Percentiles rank a stretch among this genome's conserved stretches.
Evolutionary conservation across 2,888 invertebrate genomes (phyloP).

Genomic region (Micropterix aruncella): DNA sequence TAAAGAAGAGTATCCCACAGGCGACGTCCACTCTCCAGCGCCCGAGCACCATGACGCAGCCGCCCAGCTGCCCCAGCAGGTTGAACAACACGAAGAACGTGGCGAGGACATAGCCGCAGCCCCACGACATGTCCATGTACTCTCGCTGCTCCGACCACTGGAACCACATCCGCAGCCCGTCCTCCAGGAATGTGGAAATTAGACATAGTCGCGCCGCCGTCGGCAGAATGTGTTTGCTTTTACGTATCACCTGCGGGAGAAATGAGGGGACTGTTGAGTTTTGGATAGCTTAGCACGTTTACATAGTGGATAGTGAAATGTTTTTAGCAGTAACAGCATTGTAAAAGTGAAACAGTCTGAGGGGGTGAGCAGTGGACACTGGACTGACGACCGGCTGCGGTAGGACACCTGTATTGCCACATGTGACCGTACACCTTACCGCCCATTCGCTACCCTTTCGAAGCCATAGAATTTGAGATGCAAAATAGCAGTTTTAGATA

Average conservation of each 20-base stretch:
- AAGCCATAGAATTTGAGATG: no score
- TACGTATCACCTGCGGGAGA: conserved; percentile 77
- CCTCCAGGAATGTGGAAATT: conserved; percentile 97
- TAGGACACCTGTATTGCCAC: no score
- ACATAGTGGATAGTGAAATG: no score
- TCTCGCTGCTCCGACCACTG: conserved; percentile 97
- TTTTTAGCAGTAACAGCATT: no score
- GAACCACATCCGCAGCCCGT: conserved; percentile 98
- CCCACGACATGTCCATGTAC: conserved; percentile 97
- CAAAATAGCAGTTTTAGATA: no score
- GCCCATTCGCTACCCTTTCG: no score
- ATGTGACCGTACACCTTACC: no score
- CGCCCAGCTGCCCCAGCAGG: conserved; percentile 89
- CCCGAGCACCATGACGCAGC: conserved; percentile 91
- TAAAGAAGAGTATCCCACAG: conserved; percentile 85
- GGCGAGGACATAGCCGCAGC: conserved; percentile 87
- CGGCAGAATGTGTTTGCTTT: conserved; percentile 85
- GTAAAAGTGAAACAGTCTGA: no score
- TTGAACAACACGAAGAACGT: conserved; percentile 92
- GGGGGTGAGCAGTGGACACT: no score
- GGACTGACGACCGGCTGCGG: no score
- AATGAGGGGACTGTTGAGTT: no score
- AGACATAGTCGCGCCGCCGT: conserved; percentile 92
- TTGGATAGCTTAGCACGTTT: no score
- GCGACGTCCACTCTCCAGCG: conserved; percentile 85